phyloP scores from a whole-genome alignment of 2,888 invertebrate species.

The Eupithecia dodoneata region DNA sequence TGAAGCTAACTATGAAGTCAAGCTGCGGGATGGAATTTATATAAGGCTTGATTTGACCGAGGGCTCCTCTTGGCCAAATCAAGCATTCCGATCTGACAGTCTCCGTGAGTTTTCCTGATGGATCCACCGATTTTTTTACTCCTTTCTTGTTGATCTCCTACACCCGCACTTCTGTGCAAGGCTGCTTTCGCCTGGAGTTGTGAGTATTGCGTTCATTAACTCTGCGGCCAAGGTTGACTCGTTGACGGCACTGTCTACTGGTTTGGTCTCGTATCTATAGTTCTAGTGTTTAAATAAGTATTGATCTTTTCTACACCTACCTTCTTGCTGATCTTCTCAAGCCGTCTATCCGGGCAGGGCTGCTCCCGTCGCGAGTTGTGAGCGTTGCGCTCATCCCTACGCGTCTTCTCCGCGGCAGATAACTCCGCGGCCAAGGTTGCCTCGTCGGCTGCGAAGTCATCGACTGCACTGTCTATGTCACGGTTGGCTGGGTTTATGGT shows the following conservation, averaged over 20 bases:
- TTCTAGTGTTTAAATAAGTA: not conserved
- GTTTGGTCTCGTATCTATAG: not conserved
- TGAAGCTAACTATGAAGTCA: too few relatives aligned
- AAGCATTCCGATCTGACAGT: too few relatives aligned
- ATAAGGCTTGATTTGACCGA: too few relatives aligned
- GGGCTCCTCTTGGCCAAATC: too few relatives aligned
- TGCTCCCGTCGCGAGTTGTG: conserved; percentile 61
- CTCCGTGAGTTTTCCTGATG: too few relatives aligned
- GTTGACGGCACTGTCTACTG: not conserved
- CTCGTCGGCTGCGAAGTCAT: conserved; percentile 48
- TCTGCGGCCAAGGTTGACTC: too few relatives aligned
- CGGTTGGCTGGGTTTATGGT: conserved; percentile 60
- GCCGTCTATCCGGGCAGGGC: conserved; percentile 69
- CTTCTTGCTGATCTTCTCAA: conserved; percentile 82
- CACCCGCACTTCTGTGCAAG: too few relatives aligned
- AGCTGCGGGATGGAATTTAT: too few relatives aligned
- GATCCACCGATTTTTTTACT: too few relatives aligned
- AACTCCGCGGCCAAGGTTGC: conserved; percentile 20
- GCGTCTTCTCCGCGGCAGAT: conserved; percentile 61
- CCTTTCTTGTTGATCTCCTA: too few relatives aligned
- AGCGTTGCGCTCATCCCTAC: conserved; percentile 71
- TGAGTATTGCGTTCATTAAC: too few relatives aligned
- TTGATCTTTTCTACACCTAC: conserved; percentile 48
- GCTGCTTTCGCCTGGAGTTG: too few relatives aligned
- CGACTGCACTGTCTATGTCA: conserved; percentile 51